A percentile compares a stretch with the other conserved stretches of the same genome.
phyloP scores from a whole-genome alignment of 1,140 invertebrate genomes.

The Ips typographus region DNA sequence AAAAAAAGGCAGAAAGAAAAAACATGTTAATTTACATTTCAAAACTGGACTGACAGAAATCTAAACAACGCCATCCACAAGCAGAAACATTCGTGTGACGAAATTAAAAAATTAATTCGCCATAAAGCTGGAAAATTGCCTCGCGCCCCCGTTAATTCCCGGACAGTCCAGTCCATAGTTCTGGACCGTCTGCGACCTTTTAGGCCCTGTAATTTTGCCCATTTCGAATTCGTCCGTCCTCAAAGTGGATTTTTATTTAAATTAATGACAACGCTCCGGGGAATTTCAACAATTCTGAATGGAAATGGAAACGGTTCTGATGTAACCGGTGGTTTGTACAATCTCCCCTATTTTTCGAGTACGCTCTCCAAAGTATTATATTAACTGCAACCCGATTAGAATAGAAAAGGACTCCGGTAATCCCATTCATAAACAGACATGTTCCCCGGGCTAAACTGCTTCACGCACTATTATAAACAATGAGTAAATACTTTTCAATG shows the following conservation, averaged over 20 bases:
- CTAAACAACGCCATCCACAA: no score
- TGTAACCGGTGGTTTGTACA: no score
- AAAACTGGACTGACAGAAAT: no score
- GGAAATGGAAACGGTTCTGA: no score
- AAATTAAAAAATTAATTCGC: conserved; percentile 7
- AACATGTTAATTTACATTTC: no score
- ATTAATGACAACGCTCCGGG: conserved; percentile 10
- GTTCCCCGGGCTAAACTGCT: background rate
- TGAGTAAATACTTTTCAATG: background rate
- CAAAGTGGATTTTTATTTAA: conserved; percentile 20
- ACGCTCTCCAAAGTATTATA: no score
- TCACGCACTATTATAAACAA: conserved; percentile 2
- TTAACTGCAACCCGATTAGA: no score
- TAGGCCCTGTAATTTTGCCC: background rate
- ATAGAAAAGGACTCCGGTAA: background rate
- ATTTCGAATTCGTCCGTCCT: conserved; percentile 8
- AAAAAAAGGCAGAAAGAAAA: no score
- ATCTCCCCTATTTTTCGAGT: no score
- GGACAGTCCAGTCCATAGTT: conserved; percentile 1
- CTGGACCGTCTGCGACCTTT: conserved; percentile 4
- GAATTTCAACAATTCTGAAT: conserved; percentile 5
- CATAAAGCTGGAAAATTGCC: conserved; percentile 7
- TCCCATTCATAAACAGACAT: background rate
- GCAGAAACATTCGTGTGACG: background rate
- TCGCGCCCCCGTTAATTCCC: conserved; percentile 7